Evolutionary conservation across 2,888 invertebrate genomes (phyloP).

Genomic region (Drosophila pseudotakahashii): DNA sequence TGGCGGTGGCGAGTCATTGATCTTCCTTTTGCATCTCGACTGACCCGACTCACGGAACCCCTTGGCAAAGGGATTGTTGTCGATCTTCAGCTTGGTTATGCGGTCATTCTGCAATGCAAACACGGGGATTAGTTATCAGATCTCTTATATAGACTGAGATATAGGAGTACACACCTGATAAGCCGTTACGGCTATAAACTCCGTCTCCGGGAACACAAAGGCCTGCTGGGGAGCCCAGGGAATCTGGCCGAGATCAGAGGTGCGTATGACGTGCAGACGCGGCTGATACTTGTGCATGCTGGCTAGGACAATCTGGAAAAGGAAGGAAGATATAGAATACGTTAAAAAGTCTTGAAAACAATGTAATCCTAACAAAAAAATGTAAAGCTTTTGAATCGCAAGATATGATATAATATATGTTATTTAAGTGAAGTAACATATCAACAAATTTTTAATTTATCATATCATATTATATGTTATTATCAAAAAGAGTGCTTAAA

Average conservation of each 20-base stretch:
- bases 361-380: too few species aligned
- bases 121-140: conserved; percentile 39
- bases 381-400: too few species aligned
- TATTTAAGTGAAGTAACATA: too few species aligned
- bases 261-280: conserved; percentile 92
- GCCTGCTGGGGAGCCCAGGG: conserved; percentile 89
- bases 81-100: conserved; percentile 94
- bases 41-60: conserved; percentile 95
- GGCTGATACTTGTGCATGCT: conserved; percentile 99
- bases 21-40: conserved; percentile 89
- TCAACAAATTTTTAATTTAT: too few species aligned
- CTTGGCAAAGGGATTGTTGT: conserved; percentile 96
- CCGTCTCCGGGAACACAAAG: conserved; percentile 90
- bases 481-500: background rate
- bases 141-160: conserved; percentile 10
- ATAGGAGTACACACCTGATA: conserved; percentile 89
- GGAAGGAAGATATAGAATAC: background rate
- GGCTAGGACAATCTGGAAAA: conserved; percentile 90
- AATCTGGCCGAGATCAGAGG: conserved; percentile 88
- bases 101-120: conserved; percentile 88
- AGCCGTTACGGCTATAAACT: conserved; percentile 98
- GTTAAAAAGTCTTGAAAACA: background rate
- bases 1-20: conserved; percentile 77
- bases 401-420: too few species aligned
- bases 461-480: too few species aligned